These are phyloP conservation scores for Tetranychus truncatus DNA, from an alignment of 2,888 invertebrate species.

Conservation along the genomic window DNA sequence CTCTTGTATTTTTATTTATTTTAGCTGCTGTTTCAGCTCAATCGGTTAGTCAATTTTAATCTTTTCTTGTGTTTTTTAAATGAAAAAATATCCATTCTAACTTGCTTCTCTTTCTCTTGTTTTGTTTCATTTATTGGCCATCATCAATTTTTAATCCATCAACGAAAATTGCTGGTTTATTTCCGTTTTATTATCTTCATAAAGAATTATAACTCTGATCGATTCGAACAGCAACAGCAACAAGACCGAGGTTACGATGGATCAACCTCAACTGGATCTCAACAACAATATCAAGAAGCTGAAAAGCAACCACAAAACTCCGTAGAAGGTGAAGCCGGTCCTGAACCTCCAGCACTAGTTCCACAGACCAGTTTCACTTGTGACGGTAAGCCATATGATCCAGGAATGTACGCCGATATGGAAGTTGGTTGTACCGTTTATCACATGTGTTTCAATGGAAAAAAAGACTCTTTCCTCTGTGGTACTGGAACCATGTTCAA, in stretches of 20 bases:
- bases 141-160: not conserved
- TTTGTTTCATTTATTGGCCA: not conserved
- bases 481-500: conserved; percentile 30
- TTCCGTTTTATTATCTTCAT: not conserved
- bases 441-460: conserved; percentile 29
- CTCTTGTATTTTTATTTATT: conserved; percentile 5
- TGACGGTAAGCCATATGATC: conserved; percentile 50
- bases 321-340: conserved; percentile 9
- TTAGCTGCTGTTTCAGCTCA: not conserved
- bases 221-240: conserved; percentile 10
- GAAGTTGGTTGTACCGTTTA: conserved; percentile 41
- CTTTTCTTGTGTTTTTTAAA: not conserved
- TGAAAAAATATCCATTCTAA: too few relatives aligned
- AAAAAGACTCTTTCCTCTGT: conserved; percentile 34
- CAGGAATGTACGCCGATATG: conserved; percentile 76
- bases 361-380: conserved; percentile 64
- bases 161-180: too few relatives aligned
- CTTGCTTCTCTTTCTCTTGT: not conserved
- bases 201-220: not conserved
- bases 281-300: conserved; percentile 8
- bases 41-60: not conserved
- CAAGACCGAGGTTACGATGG: conserved; percentile 8
- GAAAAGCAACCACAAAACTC: not conserved
- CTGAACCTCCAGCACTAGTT: conserved; percentile 30
- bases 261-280: not conserved